Conservation (phyloP, 2,888 invertebrate species). For the Macrophya alboannulata region DNA sequence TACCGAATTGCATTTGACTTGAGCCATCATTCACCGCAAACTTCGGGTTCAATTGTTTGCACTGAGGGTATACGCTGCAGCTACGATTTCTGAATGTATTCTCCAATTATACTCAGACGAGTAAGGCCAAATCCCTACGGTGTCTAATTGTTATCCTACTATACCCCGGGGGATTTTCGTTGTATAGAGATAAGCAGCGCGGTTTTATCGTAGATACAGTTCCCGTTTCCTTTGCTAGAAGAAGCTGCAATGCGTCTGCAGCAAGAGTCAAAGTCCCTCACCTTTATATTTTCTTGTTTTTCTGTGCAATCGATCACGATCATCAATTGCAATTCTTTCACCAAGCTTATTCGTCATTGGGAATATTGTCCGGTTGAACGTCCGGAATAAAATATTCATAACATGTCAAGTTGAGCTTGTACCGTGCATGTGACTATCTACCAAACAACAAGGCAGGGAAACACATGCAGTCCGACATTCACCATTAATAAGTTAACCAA, state of each 20-base stretch:
- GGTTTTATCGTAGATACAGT: background rate
- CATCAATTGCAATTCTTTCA: background rate
- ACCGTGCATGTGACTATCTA: conserved; percentile 14
- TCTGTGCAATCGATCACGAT: background rate
- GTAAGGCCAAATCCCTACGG: conserved; percentile 17
- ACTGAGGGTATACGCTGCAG: background rate
- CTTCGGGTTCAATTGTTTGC: conserved; percentile 18
- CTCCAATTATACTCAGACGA: conserved; percentile 3
- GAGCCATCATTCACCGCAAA: conserved; percentile 31
- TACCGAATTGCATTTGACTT: conserved; percentile 34
- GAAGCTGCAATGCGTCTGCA: background rate
- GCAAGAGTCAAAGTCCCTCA: background rate
- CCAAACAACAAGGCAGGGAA: background rate
- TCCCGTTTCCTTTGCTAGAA: background rate
- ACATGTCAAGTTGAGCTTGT: conserved; percentile 23
- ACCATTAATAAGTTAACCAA: conserved; percentile 47
- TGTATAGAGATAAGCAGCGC: background rate
- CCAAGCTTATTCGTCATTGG: background rate
- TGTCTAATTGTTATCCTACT: conserved; percentile 38
- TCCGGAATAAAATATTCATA: conserved; percentile 6
- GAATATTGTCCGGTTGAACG: background rate
- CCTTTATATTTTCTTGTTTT: background rate
- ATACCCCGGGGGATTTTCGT: background rate
- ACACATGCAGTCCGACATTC: conserved; percentile 37
- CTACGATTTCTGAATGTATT: conserved; percentile 9